A percentile compares a stretch with the other conserved stretches of the same genome.
Conservation (phyloP, 2,888 invertebrate genomes). For the Incurvaria masculella region DNA sequence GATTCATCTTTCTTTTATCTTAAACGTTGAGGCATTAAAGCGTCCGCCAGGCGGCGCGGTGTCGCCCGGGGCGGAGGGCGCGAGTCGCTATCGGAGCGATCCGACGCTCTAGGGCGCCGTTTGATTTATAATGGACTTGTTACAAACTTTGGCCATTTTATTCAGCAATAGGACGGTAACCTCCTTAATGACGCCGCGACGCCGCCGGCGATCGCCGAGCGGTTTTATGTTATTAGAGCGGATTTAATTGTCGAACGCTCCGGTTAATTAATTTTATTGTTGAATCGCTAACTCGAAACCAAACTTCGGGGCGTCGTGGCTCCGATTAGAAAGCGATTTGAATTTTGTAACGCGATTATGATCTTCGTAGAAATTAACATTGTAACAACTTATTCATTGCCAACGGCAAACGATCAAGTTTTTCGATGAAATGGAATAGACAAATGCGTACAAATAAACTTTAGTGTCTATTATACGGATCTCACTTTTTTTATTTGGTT, state of each 20-base stretch:
- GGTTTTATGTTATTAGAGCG: conserved; percentile 57
- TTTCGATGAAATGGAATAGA: no score
- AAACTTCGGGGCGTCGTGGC: not conserved
- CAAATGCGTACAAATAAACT: no score
- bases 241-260: conserved; percentile 55
- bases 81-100: not conserved
- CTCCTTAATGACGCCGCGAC: conserved; percentile 53
- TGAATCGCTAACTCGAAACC: not conserved
- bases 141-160: conserved; percentile 54
- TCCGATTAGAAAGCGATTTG: not conserved
- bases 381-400: no score
- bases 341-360: not conserved
- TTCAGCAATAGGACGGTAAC: conserved; percentile 40
- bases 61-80: not conserved
- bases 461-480: no score
- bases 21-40: conserved; percentile 53
- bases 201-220: conserved; percentile 41
- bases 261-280: not conserved
- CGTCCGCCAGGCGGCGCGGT: not conserved
- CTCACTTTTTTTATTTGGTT: no score
- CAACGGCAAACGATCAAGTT: no score
- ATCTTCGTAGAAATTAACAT: no score
- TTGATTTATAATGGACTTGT: conserved; percentile 58
- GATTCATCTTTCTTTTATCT: conserved; percentile 55
- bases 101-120: conserved; percentile 38